Base-by-base conservation (phyloP, 2,888 invertebrate genomes). In the Hypolimnas misippus region DNA sequence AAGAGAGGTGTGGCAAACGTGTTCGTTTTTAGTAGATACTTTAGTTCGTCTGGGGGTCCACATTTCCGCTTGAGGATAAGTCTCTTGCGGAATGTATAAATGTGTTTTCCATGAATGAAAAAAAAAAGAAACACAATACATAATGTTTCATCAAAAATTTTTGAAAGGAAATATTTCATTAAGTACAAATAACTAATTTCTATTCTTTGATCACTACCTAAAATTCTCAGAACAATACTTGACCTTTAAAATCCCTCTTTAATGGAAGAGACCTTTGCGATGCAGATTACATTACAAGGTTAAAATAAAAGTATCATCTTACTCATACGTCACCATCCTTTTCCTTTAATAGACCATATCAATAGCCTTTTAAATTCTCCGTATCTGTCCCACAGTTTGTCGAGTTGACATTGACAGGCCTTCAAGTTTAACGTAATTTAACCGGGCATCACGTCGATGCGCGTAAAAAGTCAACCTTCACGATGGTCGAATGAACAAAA, bases 401-500 rank as follows among this genome's bases (percentile, higher is more conserved):
- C 69, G 70, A 76, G 68, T 72, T 79, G 83, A 84, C 84, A 77
- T 81, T 86, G 86, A 89, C 88, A 85, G 81, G 82, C 76, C 76
- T 74, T 75, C 75, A 84, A 84, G 78, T 83, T 83, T 79, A 81
- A 83, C 78, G 83, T 80, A 84, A 89, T 78, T 79, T 82, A 82
- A 85, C 81, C 83, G 76, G 75, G 74, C 70, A 84, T 87, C 87
- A 85, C 84, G 79, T 89, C 85, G 83, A 87, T 87, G 87, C 83
- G 84, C 85, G 82, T 87, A 86, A 85, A 87, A 84, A 89, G 86
- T 86, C 87, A 89, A 88, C 86, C 87, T 89, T 89, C 84, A 81
- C 79, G 81, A 86, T 77, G 87, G 79, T 84, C 79, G 83, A 84
- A 75, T 86, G 87, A 88, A 86, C 86, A 86, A 82, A 89, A 89